Base-by-base conservation (phyloP, 2,888 invertebrate genomes). In the Entomobrya multifasciata region DNA sequence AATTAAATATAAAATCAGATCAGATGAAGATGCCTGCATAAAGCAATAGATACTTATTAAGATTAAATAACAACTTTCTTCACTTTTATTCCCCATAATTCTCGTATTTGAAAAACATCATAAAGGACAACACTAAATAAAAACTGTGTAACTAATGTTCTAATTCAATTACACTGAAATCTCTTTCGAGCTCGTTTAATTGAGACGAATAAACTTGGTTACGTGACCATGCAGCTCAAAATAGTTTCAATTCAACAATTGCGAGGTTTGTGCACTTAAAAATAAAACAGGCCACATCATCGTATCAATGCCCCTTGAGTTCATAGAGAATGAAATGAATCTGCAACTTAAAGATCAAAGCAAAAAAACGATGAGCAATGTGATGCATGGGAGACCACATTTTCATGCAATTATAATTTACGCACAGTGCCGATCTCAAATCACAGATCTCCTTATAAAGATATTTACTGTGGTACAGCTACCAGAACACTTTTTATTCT, bases 201-300 rank as follows among this genome's bases (percentile, higher is more conserved):
- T 47, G 44, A 47, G 6, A 36, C 36, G 62, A 30, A 10, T n/a
- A 17, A 49, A 70, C 27, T 49, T 70, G 15, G 70, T 67, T 67
- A 67, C 67, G 44, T 70, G 47, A 49, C 27, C 49, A 49, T 70
- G 27, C 70, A 70, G 47, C 10, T 22, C 15, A n/a, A 27, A 47
- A 44, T 2, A 5, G n/a, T n/a, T n/a, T n/a, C n/a, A n/a, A n/a
- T n/a, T 36, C 4, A 36, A 36, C 4, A 36, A 36, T 36, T 13
- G 22, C n/a, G n/a, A n/a, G n/a, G n/a, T n/a, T 70, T 70, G 11
- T 3, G 13, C 47, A 62, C 41, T 25, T 41, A 25, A 0, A 60
- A 47, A 80, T 70, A 57, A 80, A 80, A 55, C 70, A 81, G 81
- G 81, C 72, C 81, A 81, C 30, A 49, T n/a, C 17, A 60, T 22